phyloP scores from a whole-genome alignment of 2,797 vertebrate genomes.

The Halcyon chelicuti region DNA sequence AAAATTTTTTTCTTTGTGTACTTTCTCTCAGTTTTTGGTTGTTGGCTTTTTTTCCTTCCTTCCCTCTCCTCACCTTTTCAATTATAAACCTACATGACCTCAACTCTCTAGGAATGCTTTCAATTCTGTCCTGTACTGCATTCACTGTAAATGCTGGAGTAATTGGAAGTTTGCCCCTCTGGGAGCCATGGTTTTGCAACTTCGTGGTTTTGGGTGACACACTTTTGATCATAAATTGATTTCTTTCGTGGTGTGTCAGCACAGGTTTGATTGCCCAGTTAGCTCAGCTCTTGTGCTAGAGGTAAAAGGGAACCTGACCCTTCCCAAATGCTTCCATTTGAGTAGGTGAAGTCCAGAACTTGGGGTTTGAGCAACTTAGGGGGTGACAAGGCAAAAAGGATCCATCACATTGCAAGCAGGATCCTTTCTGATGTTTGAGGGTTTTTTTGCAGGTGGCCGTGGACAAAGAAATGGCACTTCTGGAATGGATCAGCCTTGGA shows the following conservation, averaged over 20 bases:
- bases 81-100: neutral
- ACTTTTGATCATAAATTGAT: neutral
- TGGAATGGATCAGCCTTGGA: slow-evolving; percentile 81
- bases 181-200: neutral
- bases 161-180: neutral
- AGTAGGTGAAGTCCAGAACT: neutral
- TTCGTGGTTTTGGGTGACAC: neutral
- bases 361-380: neutral
- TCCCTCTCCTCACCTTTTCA: neutral
- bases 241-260: neutral
- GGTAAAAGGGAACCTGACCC: neutral
- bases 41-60: too few species aligned
- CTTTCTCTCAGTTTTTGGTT: too few species aligned
- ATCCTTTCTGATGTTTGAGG: neutral
- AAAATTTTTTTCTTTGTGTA: neutral
- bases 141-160: neutral
- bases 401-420: neutral
- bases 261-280: neutral
- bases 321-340: neutral
- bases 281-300: neutral
- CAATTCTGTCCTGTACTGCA: neutral
- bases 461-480: slow-evolving; percentile 75
- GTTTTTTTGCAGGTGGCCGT: slow-evolving; percentile 43
- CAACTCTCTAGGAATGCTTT: neutral
- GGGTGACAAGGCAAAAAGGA: neutral